Percentiles rank a stretch among this genome's conserved stretches.
Evolutionary conservation across 2,888 invertebrate species (phyloP).

Genomic region (Carcina quercana): DNA sequence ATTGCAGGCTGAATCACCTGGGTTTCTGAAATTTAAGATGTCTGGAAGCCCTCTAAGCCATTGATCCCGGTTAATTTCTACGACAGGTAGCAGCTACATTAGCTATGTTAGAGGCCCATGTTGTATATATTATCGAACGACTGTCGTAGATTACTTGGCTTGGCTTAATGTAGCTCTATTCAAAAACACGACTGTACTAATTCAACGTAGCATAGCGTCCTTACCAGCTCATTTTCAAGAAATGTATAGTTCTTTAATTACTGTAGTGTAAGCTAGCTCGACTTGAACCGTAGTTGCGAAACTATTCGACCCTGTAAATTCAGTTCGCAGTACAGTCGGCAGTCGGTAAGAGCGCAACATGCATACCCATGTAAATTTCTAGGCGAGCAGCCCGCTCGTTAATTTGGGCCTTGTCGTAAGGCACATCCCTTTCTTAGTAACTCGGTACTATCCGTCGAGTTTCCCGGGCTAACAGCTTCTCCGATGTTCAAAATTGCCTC

Average conservation of each 20-base stretch:
- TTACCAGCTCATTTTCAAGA: too few relatives aligned
- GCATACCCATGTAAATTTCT: conserved; percentile 68
- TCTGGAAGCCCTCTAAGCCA: too few relatives aligned
- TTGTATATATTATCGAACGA: too few relatives aligned
- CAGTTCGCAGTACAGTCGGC: conserved; percentile 37
- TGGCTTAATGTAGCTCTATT: too few relatives aligned
- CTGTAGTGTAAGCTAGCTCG: conserved; percentile 38
- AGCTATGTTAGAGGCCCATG: too few relatives aligned
- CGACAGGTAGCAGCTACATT: too few relatives aligned
- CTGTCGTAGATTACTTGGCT: too few relatives aligned
- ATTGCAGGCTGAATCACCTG: too few relatives aligned
- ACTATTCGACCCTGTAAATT: conserved; percentile 66
- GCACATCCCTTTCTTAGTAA: conserved; percentile 67
- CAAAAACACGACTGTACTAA: too few relatives aligned
- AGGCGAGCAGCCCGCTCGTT: conserved; percentile 50
- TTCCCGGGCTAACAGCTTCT: conserved; percentile 36
- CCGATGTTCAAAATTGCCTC: conserved; percentile 38
- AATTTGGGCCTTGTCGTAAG: conserved; percentile 62
- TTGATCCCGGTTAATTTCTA: too few relatives aligned
- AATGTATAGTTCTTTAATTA: conserved; percentile 64
- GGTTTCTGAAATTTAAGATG: too few relatives aligned
- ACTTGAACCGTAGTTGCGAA: conserved; percentile 41
- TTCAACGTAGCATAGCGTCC: too few relatives aligned
- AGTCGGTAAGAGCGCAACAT: conserved; percentile 56
- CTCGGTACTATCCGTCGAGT: conserved; percentile 18